Conservation (phyloP, 2,797 vertebrate species). For the Megalops cyprinoides region DNA sequence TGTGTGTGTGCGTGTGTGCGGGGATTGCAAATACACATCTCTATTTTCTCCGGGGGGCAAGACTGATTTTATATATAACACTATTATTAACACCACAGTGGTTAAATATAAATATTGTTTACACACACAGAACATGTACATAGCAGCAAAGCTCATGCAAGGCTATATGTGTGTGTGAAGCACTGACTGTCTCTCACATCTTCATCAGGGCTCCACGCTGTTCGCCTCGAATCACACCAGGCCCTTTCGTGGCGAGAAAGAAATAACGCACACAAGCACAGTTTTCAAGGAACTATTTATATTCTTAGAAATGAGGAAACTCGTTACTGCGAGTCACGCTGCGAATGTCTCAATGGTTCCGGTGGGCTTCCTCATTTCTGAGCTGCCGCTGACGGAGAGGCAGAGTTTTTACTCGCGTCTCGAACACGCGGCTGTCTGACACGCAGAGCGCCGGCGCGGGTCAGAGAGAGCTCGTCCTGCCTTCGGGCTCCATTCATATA, state of each 20-base stretch:
- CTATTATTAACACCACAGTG: too few relatives aligned
- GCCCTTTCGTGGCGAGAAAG: too few relatives aligned
- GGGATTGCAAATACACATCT: too few relatives aligned
- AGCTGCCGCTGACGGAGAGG: background rate
- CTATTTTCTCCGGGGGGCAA: too few relatives aligned
- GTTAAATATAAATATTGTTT: too few relatives aligned
- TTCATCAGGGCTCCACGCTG: background rate
- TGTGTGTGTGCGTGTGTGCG: too few relatives aligned
- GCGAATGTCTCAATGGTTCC: background rate
- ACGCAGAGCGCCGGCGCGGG: background rate
- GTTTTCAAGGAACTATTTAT: slow-evolving; percentile 1
- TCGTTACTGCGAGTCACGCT: background rate
- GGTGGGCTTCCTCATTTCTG: slow-evolving; percentile 2
- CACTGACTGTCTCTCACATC: background rate
- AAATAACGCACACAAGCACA: background rate
- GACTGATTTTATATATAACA: too few relatives aligned
- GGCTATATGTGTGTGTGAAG: background rate
- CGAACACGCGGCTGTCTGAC: background rate
- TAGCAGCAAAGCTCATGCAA: background rate
- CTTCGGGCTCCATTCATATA: background rate
- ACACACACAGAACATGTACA: too few relatives aligned
- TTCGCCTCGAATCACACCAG: too few relatives aligned
- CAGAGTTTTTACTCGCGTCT: background rate
- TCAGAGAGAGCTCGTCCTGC: background rate
- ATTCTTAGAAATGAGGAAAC: background rate